A percentile compares a stretch with the other conserved stretches of the same genome.
Conservation (phyloP, 2,797 vertebrate species). For the Syngnathus acus region DNA sequence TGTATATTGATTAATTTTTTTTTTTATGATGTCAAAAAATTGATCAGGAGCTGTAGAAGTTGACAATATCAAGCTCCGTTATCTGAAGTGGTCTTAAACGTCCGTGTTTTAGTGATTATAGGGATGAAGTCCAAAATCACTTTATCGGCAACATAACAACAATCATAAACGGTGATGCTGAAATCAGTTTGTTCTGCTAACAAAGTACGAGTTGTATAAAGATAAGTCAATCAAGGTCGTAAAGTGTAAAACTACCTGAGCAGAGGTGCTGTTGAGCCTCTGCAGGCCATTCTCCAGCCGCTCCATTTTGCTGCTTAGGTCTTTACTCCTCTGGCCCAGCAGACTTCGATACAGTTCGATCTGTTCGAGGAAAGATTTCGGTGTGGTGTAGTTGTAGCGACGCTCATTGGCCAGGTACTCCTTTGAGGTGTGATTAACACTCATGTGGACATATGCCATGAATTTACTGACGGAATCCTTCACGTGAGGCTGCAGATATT, state of each 20-base stretch:
- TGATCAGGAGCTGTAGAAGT: too few relatives aligned
- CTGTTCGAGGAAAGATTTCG: conserved; percentile 95
- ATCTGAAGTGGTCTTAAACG: too few relatives aligned
- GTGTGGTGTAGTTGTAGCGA: conserved; percentile 90
- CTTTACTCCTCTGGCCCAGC: conserved; percentile 70
- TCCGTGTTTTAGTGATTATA: too few relatives aligned
- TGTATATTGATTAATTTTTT: too few relatives aligned
- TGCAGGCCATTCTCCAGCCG: conserved; percentile 85
- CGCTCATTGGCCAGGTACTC: conserved; percentile 81
- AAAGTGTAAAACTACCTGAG: conserved; percentile 69
- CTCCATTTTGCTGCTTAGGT: conserved; percentile 80
- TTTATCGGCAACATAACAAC: too few relatives aligned
- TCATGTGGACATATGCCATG: conserved; percentile 88
- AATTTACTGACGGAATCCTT: conserved; percentile 90
- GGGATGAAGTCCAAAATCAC: too few relatives aligned
- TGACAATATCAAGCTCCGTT: too few relatives aligned
- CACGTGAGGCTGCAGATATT: conserved; percentile 39
- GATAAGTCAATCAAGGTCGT: too few relatives aligned
- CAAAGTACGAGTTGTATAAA: too few relatives aligned
- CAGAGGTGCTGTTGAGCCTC: conserved; percentile 86
- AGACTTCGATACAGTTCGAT: conserved; percentile 86
- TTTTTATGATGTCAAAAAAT: too few relatives aligned
- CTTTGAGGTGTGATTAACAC: conserved; percentile 80
- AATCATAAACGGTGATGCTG: too few relatives aligned
- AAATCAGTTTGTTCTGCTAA: too few relatives aligned